Percentiles rank a stretch among this genome's conserved stretches.
phyloP scores from a whole-genome alignment of 2,888 invertebrate genomes.

The Thysanoteuthis rhombus region DNA sequence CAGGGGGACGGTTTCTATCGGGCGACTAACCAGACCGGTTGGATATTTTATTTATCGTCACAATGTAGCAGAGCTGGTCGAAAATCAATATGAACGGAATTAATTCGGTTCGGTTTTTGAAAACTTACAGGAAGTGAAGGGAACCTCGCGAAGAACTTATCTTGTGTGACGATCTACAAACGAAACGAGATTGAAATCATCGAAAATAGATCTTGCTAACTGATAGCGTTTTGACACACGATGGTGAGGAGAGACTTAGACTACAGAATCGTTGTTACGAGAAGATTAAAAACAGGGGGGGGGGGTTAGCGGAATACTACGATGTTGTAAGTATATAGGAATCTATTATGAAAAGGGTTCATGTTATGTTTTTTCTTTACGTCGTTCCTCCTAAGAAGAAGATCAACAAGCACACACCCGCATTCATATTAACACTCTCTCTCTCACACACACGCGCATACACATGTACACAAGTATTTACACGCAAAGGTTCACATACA shows the following conservation, averaged over 20 bases:
- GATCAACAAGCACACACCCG: too few species aligned
- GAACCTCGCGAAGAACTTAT: not conserved
- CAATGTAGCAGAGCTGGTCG: not conserved
- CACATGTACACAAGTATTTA: too few species aligned
- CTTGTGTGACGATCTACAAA: not conserved
- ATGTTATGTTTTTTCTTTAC: too few species aligned
- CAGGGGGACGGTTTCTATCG: too few species aligned
- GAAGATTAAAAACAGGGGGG: not conserved
- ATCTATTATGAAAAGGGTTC: too few species aligned
- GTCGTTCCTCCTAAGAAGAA: too few species aligned
- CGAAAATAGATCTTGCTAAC: not conserved
- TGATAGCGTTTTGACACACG: not conserved
- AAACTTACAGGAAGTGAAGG: not conserved
- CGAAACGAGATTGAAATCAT: not conserved
- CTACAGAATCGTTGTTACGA: not conserved
- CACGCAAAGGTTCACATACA: too few species aligned
- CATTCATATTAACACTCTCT: too few species aligned
- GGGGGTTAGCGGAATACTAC: too few species aligned
- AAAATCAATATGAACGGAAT: not conserved
- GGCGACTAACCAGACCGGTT: too few species aligned
- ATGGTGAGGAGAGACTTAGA: not conserved
- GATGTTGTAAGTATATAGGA: too few species aligned
- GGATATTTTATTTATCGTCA: not conserved
- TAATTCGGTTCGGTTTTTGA: not conserved
- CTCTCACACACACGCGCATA: too few species aligned